A percentile compares a stretch with the other conserved stretches of the same genome.
Evolutionary conservation across 30 jellyfish, hydroid and myxozoan species (phyloP).

Genomic region (Aurelia sp.): DNA sequence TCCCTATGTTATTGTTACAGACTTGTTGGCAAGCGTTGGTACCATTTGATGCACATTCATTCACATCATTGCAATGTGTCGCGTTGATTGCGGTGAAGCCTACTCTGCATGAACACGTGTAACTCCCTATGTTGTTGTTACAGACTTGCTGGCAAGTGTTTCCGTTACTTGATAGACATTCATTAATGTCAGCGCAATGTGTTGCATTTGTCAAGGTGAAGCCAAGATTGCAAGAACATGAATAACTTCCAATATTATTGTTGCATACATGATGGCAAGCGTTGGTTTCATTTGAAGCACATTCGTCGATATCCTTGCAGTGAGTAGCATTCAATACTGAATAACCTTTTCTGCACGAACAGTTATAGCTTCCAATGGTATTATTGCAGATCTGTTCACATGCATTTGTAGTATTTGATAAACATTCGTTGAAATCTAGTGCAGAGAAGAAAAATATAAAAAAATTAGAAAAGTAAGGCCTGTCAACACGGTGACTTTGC

Average conservation of each 20-base stretch:
- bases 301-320: constrained; percentile 28
- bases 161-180: neutral
- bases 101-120: neutral
- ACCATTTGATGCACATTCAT: neutral
- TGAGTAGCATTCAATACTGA: neutral
- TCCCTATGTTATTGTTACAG: neutral
- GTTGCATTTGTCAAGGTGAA: constrained; percentile 1
- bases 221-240: constrained; percentile 25
- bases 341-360: constrained; percentile 20
- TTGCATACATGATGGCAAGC: constrained; percentile 34
- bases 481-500: no score
- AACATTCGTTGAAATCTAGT: constrained; percentile 21
- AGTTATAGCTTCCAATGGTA: constrained; percentile 20
- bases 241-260: constrained; percentile 17
- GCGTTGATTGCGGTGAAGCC: neutral
- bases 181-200: constrained; percentile 10
- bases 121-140: constrained; percentile 14
- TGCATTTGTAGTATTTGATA: neutral
- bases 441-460: no score
- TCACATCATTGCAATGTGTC: constrained; percentile 14
- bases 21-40: no score
- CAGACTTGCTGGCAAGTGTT: constrained; percentile 34
- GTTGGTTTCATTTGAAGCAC: constrained; percentile 38
- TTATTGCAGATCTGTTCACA: constrained; percentile 42
- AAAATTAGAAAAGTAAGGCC: no score